Conservation (phyloP, 2,797 vertebrate genomes). For the Meriones psammophilus region DNA sequence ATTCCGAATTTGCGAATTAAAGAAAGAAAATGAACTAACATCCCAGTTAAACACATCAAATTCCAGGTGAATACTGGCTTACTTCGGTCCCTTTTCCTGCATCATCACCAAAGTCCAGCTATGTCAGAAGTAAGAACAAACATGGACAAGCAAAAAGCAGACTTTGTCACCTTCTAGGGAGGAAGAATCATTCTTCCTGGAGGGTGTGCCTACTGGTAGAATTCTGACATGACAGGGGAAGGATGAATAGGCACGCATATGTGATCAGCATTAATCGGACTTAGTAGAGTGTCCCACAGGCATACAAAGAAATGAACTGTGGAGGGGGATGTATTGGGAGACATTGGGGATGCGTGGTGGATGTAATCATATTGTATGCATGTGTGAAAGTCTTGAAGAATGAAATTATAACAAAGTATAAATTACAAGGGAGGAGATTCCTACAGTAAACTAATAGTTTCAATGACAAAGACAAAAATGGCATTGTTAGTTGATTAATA, state of each 20-base stretch:
- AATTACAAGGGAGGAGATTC: neutral
- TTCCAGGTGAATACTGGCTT: neutral
- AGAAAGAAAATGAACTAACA: neutral
- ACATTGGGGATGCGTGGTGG: neutral
- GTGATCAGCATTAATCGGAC: neutral
- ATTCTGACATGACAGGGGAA: neutral
- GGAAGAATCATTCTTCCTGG: neutral
- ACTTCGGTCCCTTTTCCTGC: neutral
- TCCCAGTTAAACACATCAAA: neutral
- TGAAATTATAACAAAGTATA: neutral
- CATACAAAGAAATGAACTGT: neutral
- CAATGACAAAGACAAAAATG: neutral
- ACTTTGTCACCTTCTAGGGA: neutral
- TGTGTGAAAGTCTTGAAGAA: neutral
- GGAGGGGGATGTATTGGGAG: neutral
- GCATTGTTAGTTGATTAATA: neutral
- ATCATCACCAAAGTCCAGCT: neutral
- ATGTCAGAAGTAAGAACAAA: neutral
- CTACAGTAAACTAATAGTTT: neutral
- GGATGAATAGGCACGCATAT: accelerated
- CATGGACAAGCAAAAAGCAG: neutral
- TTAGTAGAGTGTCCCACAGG: neutral
- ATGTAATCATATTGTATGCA: neutral
- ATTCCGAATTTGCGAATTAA: neutral
- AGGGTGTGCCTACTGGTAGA: neutral